These are phyloP conservation scores for Centropyge bicolor DNA, from an alignment of 2,797 vertebrate genomes.

Conservation along the genomic window DNA sequence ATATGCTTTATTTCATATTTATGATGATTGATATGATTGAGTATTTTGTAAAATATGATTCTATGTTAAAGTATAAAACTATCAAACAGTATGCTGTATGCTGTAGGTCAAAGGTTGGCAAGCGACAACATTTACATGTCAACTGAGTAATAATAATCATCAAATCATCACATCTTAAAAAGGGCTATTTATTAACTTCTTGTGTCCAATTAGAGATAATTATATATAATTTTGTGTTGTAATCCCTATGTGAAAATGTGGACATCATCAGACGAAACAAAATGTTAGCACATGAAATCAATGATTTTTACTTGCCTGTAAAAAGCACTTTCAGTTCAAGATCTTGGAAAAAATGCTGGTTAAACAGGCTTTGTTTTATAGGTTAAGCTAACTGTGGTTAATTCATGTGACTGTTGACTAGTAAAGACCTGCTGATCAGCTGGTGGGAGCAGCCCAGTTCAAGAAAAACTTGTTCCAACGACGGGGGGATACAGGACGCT, in stretches of 20 bases:
- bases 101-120: background rate
- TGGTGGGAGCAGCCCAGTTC: constrained; percentile 26
- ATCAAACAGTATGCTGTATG: too few relatives aligned
- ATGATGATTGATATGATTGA: too few relatives aligned
- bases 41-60: background rate
- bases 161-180: background rate
- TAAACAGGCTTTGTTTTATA: constrained; percentile 9
- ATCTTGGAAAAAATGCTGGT: background rate
- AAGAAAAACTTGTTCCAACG: constrained; percentile 43
- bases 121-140: background rate
- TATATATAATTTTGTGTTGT: background rate
- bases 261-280: background rate
- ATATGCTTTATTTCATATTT: background rate
- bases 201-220: background rate
- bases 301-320: too few relatives aligned
- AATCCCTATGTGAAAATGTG: background rate
- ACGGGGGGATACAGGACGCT: background rate
- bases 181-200: background rate
- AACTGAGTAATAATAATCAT: background rate
- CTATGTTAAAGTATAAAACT: background rate
- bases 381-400: background rate
- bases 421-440: constrained; percentile 11
- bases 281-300: too few relatives aligned
- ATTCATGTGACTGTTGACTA: background rate
- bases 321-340: background rate